A percentile compares a stretch with the other conserved stretches of the same genome.
phyloP scores from a whole-genome alignment of 1,140 invertebrate genomes.

The Drosophila dunni region DNA sequence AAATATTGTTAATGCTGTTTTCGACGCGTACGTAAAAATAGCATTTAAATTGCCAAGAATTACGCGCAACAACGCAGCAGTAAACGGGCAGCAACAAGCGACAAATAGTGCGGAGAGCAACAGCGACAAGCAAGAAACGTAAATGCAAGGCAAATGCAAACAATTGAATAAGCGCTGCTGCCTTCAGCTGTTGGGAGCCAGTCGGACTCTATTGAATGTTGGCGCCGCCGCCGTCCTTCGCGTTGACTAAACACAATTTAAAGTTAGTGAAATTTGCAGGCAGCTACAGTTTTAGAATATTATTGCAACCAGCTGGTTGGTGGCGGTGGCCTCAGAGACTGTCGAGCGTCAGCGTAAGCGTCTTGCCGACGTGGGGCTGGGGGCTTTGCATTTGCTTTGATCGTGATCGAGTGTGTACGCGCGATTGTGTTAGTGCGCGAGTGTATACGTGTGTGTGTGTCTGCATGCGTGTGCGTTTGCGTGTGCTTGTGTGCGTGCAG shows the following conservation, averaged over 20 bases:
- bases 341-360: background rate
- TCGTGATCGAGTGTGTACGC: conserved; percentile 34
- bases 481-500: conserved; percentile 17
- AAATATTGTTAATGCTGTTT: conserved; percentile 14
- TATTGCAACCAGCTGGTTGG: conserved; percentile 45
- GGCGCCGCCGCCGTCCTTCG: conserved; percentile 27
- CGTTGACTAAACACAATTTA: conserved; percentile 22
- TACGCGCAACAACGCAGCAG: conserved; percentile 25
- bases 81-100: conserved; percentile 36
- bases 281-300: conserved; percentile 28
- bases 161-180: conserved; percentile 65
- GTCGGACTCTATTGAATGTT: conserved; percentile 26
- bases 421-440: background rate
- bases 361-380: conserved; percentile 48
- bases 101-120: conserved; percentile 10
- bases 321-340: conserved; percentile 11
- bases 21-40: background rate
- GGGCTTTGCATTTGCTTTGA: conserved; percentile 37
- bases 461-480: background rate
- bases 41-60: background rate
- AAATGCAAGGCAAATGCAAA: conserved; percentile 64
- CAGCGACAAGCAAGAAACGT: conserved; percentile 36
- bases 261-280: conserved; percentile 29
- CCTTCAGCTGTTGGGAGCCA: conserved; percentile 18
- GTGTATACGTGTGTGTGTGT: background rate